Evolutionary conservation across 2,797 vertebrate genomes (phyloP), one percentile per base, ranked within the genome.

Genomic region (Coracias cyanogaster): DNA sequence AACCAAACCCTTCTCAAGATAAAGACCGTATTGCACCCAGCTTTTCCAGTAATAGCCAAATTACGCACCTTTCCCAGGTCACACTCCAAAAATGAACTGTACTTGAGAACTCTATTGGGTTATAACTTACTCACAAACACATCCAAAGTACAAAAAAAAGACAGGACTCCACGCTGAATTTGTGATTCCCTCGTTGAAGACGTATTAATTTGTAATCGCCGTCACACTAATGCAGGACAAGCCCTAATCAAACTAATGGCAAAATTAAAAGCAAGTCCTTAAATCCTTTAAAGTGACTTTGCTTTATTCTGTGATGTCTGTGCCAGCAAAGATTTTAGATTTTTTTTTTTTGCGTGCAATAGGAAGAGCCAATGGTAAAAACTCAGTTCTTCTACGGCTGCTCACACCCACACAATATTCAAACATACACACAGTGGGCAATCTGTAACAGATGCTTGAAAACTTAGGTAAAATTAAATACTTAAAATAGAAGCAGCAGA

Each of bases 401-500:
- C 60, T 92, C 35, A 74, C 89, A 95, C 84, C 89, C 89, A 79
- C 81, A 77, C 62, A 41, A 70, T 61, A 82, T 77, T 84, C 74
- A 82, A 90, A 90, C 77, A 86, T 26, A 14, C 17, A 41, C 90
- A 46, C 8, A 70, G 76, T 79, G 95, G 95, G 90, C 94, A 90
- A 82, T 64, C 90, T 83, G 48, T 37, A 87, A 82, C 90, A 96
- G 94, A 82, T 89, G 90, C 96, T 77, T 71, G 49, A 91, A 65
- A 89, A 94, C 67, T 67, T 92, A 74, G 92, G 80, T 89, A 94
- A 94, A 97, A 96, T 73, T 73, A 83, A 95, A 91, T 33, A 86
- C 79, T 80, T 54, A 57, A 43, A 64, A 77, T 21, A 41, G 76
- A 55, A 89, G 62, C 17, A 89, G 67, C 33, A 86, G 89, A 84